Evolutionary conservation across 2,888 invertebrate species (phyloP), one percentile per base, ranked within the genome.

Genomic region (Drosophila rellima): DNA sequence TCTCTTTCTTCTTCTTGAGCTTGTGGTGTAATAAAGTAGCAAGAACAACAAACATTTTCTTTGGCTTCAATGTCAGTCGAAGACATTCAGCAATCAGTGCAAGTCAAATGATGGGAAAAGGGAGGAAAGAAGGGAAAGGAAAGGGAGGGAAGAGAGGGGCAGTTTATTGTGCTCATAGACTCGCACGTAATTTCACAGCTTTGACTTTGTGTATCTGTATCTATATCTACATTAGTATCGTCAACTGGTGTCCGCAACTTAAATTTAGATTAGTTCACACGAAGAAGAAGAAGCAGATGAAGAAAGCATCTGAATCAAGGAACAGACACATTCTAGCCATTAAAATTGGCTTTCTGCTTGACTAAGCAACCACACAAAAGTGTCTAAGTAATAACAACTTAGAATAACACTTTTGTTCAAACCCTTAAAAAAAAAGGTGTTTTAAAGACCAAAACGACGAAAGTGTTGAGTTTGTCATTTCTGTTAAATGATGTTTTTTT

Each of bases 161-260:
- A 62, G 64, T 54, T 52, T 73, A 74, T 81, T 78, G 73, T 73
- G 86, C 83, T 80, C 83, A 86, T 62, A 70, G 83, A 80, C 87
- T 86, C 74, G 78, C 86, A 86, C 82, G 80, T 88, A 70, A 82
- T 72, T 83, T 88, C 86, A 88, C 82, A 88, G 86, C 80, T 75
- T 47, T 51, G 72, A 15, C 44, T 61, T 18, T 48, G 47, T 63
- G 17, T 63, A 33, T 44, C 52, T 52, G 26, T 29, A 31, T 31
- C 48, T 63, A 18, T 18, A 20, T 15, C 35, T 69, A 7, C 17
- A 55, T 20, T 48, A 52, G 42, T 55, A 37, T 50, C 26, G 20
- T 15, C 8, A 23, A 33, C 29, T 68, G 35, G 42, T 64, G 50
- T 66, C 60, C 65, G 51, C 10, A 35, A 59, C 67, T 47, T 47